Conservation (phyloP, 2,888 invertebrate genomes). For the Phyllotreta striolata region DNA sequence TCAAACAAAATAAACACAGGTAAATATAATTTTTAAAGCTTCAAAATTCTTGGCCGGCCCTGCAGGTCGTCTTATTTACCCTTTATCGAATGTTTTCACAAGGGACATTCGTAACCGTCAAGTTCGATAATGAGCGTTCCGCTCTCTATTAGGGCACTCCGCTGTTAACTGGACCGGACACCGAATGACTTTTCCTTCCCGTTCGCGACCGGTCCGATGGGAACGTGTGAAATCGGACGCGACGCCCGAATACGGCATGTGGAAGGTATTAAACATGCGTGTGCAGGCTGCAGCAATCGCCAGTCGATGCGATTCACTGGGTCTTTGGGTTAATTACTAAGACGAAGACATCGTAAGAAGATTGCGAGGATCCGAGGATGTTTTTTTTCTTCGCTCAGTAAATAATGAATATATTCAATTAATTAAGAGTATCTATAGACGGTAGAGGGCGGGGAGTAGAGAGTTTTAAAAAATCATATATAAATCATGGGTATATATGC, state of each 20-base stretch:
- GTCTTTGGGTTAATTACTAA: constrained; percentile 12
- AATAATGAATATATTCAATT: too few species aligned
- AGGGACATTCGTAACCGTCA: constrained; percentile 53
- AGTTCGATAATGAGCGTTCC: constrained; percentile 51
- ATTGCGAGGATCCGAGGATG: too few species aligned
- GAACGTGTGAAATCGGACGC: constrained; percentile 7
- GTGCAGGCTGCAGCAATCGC: too few species aligned
- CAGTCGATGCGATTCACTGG: neutral
- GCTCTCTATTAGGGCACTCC: constrained; percentile 50
- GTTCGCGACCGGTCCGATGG: constrained; percentile 5
- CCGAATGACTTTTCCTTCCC: constrained; percentile 20
- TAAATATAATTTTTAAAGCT: too few species aligned
- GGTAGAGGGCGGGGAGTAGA: too few species aligned
- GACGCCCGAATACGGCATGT: constrained; percentile 4
- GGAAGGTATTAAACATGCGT: too few species aligned
- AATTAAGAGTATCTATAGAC: too few species aligned
- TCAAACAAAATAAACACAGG: too few species aligned
- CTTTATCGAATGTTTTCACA: constrained; percentile 52
- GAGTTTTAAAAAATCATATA: too few species aligned
- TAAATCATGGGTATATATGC: too few species aligned
- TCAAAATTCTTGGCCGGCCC: constrained; percentile 3
- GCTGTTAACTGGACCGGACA: constrained; percentile 14
- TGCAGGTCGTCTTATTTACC: constrained; percentile 45
- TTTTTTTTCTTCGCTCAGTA: too few species aligned
- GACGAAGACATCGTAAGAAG: too few species aligned